phyloP scores from a whole-genome alignment of 2,113 vertebrate genomes.

The Tylochromis polylepis region DNA sequence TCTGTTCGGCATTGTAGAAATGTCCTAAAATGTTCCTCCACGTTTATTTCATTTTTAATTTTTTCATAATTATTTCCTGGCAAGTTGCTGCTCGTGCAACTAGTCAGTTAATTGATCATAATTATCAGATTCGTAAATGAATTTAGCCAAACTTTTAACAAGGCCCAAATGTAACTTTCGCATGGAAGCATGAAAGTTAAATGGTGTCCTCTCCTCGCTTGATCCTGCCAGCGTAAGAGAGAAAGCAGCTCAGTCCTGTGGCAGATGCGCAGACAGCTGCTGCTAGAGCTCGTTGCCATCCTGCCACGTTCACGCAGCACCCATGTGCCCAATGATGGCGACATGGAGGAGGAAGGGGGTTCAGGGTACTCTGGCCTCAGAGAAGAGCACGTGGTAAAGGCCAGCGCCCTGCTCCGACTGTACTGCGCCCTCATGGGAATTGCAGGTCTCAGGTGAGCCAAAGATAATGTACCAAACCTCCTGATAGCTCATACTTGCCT shows the following conservation, averaged over 20 bases:
- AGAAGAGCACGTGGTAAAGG: conserved; percentile 96
- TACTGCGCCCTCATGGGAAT: conserved; percentile 98
- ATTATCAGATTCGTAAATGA: neutral
- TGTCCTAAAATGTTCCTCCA: neutral
- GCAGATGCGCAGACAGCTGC: conserved; percentile 96
- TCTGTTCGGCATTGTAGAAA: neutral
- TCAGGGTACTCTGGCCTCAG: conserved; percentile 88
- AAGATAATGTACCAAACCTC: neutral
- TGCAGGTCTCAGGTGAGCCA: conserved; percentile 88
- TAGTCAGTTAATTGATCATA: neutral
- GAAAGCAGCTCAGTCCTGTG: conserved; percentile 95
- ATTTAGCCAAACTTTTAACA: neutral
- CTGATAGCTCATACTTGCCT: neutral
- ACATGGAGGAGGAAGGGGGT: conserved; percentile 70
- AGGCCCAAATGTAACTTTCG: neutral
- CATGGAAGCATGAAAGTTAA: neutral
- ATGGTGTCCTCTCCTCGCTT: neutral
- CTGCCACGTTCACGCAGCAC: conserved; percentile 89
- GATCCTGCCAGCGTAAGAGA: conserved; percentile 79
- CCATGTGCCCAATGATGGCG: conserved; percentile 78
- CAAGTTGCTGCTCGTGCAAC: neutral
- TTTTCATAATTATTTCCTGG: neutral
- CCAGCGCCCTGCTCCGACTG: conserved; percentile 89
- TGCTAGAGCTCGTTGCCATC: conserved; percentile 92
- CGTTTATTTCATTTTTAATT: neutral